phyloP scores from a whole-genome alignment of 2,113 vertebrate genomes.

The Bos indicus region DNA sequence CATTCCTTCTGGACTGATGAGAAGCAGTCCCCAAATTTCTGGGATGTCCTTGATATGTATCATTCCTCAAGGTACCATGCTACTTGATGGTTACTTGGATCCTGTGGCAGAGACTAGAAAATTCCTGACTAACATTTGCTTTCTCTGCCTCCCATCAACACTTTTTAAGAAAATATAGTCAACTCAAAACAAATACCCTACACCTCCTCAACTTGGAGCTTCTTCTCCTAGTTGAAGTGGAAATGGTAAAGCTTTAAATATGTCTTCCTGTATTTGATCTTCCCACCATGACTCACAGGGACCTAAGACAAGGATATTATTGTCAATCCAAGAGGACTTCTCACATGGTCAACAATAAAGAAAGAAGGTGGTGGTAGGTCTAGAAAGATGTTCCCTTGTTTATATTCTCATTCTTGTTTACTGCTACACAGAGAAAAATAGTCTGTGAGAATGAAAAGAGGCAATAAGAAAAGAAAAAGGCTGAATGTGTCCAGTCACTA shows the following conservation, averaged over 20 bases:
- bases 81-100: neutral
- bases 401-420: neutral
- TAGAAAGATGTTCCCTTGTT: neutral
- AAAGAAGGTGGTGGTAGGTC: neutral
- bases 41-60: neutral
- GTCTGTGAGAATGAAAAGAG: neutral
- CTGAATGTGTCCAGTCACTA: neutral
- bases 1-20: neutral
- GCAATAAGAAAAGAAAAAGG: neutral
- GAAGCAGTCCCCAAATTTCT: neutral
- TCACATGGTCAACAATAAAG: neutral
- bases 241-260: neutral
- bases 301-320: neutral
- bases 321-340: neutral
- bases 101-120: neutral
- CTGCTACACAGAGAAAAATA: neutral
- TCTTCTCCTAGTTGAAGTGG: neutral
- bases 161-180: neutral
- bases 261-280: neutral
- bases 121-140: neutral
- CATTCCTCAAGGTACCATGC: neutral
- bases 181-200: neutral
- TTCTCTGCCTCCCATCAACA: neutral
- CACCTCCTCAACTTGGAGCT: neutral
- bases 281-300: neutral